Percentiles rank a stretch among this genome's conserved stretches.
These are phyloP conservation scores for Cryptophagus acutangulus DNA, from an alignment of 2,888 invertebrate genomes.

Conservation along the genomic window DNA sequence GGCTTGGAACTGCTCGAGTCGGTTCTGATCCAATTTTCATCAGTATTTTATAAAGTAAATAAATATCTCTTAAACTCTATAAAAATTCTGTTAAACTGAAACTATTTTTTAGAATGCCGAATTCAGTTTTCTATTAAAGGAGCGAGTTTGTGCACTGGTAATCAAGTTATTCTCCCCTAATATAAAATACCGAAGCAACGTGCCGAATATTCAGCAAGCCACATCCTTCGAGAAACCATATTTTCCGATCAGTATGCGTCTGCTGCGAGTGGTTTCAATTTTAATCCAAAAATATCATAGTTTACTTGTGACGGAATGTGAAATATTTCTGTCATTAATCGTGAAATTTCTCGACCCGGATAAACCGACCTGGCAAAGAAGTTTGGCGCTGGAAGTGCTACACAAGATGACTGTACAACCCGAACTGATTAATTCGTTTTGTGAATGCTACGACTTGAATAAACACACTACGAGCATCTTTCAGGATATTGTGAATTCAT, in stretches of 20 bases:
- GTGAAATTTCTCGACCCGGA: conserved; percentile 97
- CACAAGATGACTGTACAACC: conserved; percentile 92
- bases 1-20: conserved; percentile 93
- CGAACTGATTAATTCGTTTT: conserved; percentile 82
- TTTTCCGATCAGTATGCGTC: conserved; percentile 94
- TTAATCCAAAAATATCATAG: conserved; percentile 90
- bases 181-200: conserved; percentile 77
- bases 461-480: conserved; percentile 90
- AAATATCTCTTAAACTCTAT: conserved; percentile 50
- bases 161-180: conserved; percentile 98
- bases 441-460: conserved; percentile 92
- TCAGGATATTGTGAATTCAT: conserved; percentile 89
- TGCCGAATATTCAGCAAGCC: conserved; percentile 57
- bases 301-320: conserved; percentile 93
- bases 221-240: conserved; percentile 82
- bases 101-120: no score
- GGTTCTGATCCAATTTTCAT: conserved; percentile 79
- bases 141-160: conserved; percentile 96
- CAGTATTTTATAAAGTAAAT: conserved; percentile 82
- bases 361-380: conserved; percentile 94
- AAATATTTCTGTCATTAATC: conserved; percentile 94
- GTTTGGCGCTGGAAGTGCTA: conserved; percentile 90
- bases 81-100: conserved; percentile 49
- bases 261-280: conserved; percentile 87
- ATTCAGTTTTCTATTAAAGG: conserved; percentile 90